A percentile compares a stretch with the other conserved stretches of the same genome.
Conservation (phyloP, 1,140 invertebrate species). For the Micrasema minimum region DNA sequence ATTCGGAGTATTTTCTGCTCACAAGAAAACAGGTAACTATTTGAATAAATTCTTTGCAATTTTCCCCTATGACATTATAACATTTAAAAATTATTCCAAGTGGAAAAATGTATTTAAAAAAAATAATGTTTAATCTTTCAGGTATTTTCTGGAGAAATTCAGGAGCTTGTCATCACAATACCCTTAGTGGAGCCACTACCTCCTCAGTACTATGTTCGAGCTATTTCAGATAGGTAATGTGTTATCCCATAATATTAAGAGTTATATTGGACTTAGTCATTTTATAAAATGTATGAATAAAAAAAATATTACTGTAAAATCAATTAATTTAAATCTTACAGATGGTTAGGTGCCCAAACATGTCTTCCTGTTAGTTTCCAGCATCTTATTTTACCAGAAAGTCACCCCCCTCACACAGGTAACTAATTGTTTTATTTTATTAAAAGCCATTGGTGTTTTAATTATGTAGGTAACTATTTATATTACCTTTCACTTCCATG, state of each 20-base stretch:
- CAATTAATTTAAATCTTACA: too few species aligned
- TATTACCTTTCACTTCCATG: too few species aligned
- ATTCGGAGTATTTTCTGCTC: slow-evolving; percentile 92
- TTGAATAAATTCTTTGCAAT: slow-evolving; percentile 2
- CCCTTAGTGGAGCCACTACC: slow-evolving; percentile 92
- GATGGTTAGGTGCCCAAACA: slow-evolving; percentile 88
- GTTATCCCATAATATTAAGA: background rate
- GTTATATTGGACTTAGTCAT: too few species aligned
- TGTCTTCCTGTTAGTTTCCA: slow-evolving; percentile 84
- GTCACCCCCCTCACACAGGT: slow-evolving; percentile 93
- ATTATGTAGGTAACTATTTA: too few species aligned
- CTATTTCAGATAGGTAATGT: slow-evolving; percentile 79
- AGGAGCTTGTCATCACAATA: slow-evolving; percentile 95
- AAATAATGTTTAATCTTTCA: slow-evolving; percentile 59
- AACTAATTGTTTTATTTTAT: slow-evolving; percentile 49
- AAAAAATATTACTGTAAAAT: too few species aligned
- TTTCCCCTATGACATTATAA: background rate
- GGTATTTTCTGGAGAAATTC: slow-evolving; percentile 72
- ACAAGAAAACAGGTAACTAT: slow-evolving; percentile 84
- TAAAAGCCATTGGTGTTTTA: too few species aligned
- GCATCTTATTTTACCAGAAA: slow-evolving; percentile 91
- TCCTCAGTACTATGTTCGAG: slow-evolving; percentile 90
- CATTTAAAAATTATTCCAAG: too few species aligned
- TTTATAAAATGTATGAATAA: too few species aligned
- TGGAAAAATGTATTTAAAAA: background rate